Base-by-base conservation (phyloP, 2,797 vertebrate species). In the Erethizon dorsatum region DNA sequence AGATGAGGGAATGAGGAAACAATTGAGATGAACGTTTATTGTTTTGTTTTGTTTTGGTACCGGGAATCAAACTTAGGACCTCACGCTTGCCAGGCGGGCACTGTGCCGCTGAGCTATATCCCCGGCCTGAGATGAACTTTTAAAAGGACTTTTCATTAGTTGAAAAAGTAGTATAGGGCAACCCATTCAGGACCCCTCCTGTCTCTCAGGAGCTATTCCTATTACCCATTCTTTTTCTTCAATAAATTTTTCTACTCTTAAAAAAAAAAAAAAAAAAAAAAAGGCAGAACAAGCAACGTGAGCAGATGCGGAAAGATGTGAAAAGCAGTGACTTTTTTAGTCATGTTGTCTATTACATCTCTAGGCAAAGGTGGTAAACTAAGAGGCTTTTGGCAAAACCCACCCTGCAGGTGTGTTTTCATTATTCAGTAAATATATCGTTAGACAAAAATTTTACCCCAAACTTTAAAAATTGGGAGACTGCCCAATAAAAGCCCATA, bases 401-500 rank as follows among this genome's bases (percentile, higher is more conserved):
- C 31, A 83, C 1, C 24, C 57, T 75, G 52, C 41, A 37, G 10
- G 22, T 80, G 31, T 96, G 37, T 92, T 95, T 91, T 90, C 71
- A n/a, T 94, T 91, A 90, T 5, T 22, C 82, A 12, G 28, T 88
- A 37, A 14, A 26, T 41, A 11, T 3, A 31, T 28, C 22, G 54
- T 86, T 91, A 50, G 28, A 57, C 31, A 86, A 50, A 80, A 84
- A 31, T 54, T 65, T 69, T 96, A 14, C 61, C 45, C 63, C 56
- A 86, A 37, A 91, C 33, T 92, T 83, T 88, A 56, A 97, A 61
- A 89, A 79, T 45, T 87, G 5, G 33, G 41, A 83, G 83, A 61
- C 71, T 85, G 47, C 26, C 69, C 41, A 88, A 0, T 33, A 77
- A 47, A 88, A 57, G n/a, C 90, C 24, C 61, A 22, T 67, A 52